These are phyloP conservation scores for Peromyscus attwateri DNA, from an alignment of 2,797 vertebrate species.

Conservation along the genomic window DNA sequence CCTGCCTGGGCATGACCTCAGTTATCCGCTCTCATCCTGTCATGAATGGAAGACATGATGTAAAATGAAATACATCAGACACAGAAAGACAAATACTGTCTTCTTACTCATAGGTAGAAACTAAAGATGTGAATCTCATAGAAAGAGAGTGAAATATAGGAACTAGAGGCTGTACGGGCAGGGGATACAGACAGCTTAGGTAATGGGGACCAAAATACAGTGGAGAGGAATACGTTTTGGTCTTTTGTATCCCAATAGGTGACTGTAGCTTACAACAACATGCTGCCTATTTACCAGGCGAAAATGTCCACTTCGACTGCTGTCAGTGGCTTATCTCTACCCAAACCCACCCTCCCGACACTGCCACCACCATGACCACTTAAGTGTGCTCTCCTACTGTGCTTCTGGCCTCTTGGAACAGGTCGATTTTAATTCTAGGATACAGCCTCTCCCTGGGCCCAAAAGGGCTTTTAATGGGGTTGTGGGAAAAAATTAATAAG, in stretches of 20 bases:
- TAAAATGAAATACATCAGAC: background rate
- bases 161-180: background rate
- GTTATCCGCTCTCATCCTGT: background rate
- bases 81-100: background rate
- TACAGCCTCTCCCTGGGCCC: background rate
- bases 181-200: background rate
- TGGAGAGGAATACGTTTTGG: background rate
- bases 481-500: slow-evolving; percentile 45
- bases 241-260: background rate
- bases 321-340: background rate
- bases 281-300: background rate
- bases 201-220: background rate
- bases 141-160: background rate
- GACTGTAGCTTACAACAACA: background rate
- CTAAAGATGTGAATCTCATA: background rate
- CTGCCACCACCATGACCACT: background rate
- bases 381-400: background rate
- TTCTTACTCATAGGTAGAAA: background rate
- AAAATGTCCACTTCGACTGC: slow-evolving; percentile 12
- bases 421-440: background rate
- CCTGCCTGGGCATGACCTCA: background rate
- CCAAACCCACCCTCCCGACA: background rate
- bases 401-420: background rate
- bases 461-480: background rate
- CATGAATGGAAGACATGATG: background rate